A percentile compares a stretch with the other conserved stretches of the same genome.
Conservation (phyloP, 92 coral and sea anemone genomes). For the Parazoanthus swiftii region DNA sequence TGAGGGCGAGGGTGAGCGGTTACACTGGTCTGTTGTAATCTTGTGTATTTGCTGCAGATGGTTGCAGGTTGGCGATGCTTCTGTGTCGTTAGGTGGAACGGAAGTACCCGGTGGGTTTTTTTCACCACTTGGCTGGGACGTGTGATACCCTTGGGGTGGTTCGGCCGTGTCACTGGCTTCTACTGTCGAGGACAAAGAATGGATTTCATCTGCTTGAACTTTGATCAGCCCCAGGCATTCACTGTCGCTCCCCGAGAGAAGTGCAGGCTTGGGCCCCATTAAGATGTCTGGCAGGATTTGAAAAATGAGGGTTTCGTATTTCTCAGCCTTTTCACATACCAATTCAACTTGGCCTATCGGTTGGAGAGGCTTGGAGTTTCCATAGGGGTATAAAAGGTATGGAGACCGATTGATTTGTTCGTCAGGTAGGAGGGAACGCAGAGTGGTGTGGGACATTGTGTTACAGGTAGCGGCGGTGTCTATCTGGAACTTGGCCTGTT, state of each 20-base stretch:
- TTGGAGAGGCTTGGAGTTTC: slow-evolving; percentile 40
- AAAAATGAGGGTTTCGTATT: slow-evolving; percentile 41
- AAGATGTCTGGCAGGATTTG: slow-evolving; percentile 47
- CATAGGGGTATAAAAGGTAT: no score
- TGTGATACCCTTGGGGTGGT: not conserved
- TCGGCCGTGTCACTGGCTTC: slow-evolving; percentile 11
- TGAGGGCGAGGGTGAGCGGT: slow-evolving; percentile 36
- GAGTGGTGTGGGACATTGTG: slow-evolving; percentile 17
- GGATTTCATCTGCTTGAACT: slow-evolving; percentile 56
- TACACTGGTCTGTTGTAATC: slow-evolving; percentile 26
- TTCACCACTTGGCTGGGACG: not conserved
- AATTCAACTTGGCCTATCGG: slow-evolving; percentile 57
- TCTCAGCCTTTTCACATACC: slow-evolving; percentile 38
- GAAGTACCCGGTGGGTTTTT: not conserved
- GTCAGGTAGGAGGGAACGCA: no score
- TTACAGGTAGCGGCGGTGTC: slow-evolving; percentile 74
- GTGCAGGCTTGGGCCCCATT: slow-evolving; percentile 50
- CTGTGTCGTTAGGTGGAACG: not conserved
- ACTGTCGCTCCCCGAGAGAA: slow-evolving; percentile 60
- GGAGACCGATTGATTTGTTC: no score
- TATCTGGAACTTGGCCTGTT: slow-evolving; percentile 49
- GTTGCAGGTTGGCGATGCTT: slow-evolving; percentile 8
- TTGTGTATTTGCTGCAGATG: slow-evolving; percentile 46
- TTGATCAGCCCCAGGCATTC: slow-evolving; percentile 51
- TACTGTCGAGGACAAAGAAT: slow-evolving; percentile 27